Base-by-base conservation (phyloP, 2,113 vertebrate genomes). In the Lipotes vexillifer region DNA sequence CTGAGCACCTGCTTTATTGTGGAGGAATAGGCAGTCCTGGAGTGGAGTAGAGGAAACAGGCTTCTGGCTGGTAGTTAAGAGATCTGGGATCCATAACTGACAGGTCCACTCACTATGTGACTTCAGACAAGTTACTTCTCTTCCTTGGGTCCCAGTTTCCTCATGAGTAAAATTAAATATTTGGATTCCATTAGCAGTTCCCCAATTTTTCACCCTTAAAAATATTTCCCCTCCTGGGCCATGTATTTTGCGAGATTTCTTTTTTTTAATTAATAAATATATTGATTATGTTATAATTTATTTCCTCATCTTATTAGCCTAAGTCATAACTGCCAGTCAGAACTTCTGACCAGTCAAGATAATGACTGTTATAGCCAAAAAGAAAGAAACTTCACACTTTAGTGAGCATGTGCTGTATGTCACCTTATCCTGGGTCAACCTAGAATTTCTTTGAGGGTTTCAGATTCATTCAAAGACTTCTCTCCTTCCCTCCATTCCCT, bases 391-490 rank as follows among this genome's bases (percentile, higher is more conserved):
- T 69, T 55, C 49, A 18, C 65, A 88, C 41, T 49, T 83, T 75
- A 74, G 49, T 72, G 21, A 87, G 21, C 10, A 44, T 78, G 59
- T 84, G 63, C 46, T 69, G 55, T 23, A 27, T 86, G 36, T 41
- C 44, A 83, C 38, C 46, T 90, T 93, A 87, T 71, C 23, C 44
- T 86, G 41, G 27, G 25, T 93, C 80, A 96, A 80, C 63, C 63
- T 83, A 90, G 69, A 83, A 83, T 82, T 96, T 93, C 23, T 41
- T 74, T 90, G 74, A 94, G 23, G 38, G 23, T 33, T 83, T 97
- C 59, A 12, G 6, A 71, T 74, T 90, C 38, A 84, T 86, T 92
- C 25, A 63, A 69, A 63, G 15, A 61, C 36, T 71, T 95, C 41
- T 85, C 21, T 94, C 31, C 49, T 84, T 57, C 20, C 9, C 10